Evolutionary conservation across 2,113 vertebrate genomes (phyloP), one percentile per base, ranked within the genome.

Genomic region (Balaeniceps rex): DNA sequence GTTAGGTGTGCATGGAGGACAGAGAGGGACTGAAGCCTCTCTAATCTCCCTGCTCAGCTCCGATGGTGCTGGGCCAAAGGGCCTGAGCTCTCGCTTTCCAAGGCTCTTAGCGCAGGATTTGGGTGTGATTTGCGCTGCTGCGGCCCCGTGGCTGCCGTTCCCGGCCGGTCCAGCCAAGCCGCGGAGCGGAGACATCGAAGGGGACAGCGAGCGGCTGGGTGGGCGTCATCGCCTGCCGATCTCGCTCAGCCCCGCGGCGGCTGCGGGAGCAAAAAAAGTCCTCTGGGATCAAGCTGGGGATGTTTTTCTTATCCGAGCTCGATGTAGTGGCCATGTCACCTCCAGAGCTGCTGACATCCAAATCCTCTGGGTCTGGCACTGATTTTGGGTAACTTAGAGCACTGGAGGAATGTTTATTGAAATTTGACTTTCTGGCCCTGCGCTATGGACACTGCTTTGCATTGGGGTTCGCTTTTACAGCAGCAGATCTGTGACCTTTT

Each of bases 1-100:
- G 19, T 70, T 40, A 11, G 42, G 19, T 31, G 23, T 0, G 0
- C 7, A 5, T 1, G 4, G 46, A 22, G 0, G 2, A 10, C 8
- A n/a, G 21, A 25, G 49, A 22, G n/a, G 21, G 34, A 9, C 81
- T 25, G 87, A 51, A 68, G 26, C 54, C 8, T 26, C 60, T 78
- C 38, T 33, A 23, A 61, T 51, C 36, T 51, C 71, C 40, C 54
- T 36, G 65, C 78, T 64, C 24, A 12, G 69, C 82, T 72, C 21
- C 0, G 4, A 5, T 12, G n/a, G 38, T 64, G 57, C 18, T 1
- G 4, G 61, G 13, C 74, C 75, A 7, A 68, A 94, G 90, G 81
- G 0, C 11, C n/a, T 4, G 47, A 75, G 83, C 80, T 72, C n/a
- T 42, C 3, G 2, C 76, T 78, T 71, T 22, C 69, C 88, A 49